Percentiles rank a stretch among this genome's conserved stretches.
Conservation (phyloP, 1,140 invertebrate genomes). For the Hormaphis cornu region DNA sequence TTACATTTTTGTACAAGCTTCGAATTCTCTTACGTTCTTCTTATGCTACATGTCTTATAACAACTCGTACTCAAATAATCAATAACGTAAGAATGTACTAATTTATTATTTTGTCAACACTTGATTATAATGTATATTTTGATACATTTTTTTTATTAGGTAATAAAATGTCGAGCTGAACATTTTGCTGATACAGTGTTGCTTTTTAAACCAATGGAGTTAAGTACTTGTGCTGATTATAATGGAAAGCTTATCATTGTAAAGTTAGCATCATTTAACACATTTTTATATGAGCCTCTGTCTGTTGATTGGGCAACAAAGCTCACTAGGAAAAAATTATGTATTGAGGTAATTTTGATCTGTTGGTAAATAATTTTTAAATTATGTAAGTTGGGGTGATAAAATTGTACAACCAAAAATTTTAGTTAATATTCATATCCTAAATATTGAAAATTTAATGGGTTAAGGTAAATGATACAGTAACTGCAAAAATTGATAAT, state of each 20-base stretch:
- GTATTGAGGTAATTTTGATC: constrained; percentile 6
- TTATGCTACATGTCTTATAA: constrained; percentile 19
- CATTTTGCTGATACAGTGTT: constrained; percentile 7
- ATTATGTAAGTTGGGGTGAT: background rate
- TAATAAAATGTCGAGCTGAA: constrained; percentile 8
- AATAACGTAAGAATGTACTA: constrained; percentile 10
- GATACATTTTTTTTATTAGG: background rate
- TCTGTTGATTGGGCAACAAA: constrained; percentile 19
- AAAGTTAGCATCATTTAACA: constrained; percentile 16
- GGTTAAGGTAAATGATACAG: too few species aligned
- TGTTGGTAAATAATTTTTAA: background rate
- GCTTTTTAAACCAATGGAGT: constrained; percentile 1
- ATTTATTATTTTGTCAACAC: background rate
- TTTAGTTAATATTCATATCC: too few species aligned
- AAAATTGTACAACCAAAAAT: too few species aligned
- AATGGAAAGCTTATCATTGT: constrained; percentile 7
- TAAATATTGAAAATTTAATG: too few species aligned
- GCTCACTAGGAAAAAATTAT: constrained; percentile 5
- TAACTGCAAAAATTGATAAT: too few species aligned
- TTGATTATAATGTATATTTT: background rate
- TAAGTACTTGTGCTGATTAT: constrained; percentile 21
- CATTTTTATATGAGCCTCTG: constrained; percentile 13
- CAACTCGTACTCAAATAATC: background rate
- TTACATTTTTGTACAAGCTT: constrained; percentile 17
- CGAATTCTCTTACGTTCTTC: constrained; percentile 16